Evolutionary conservation across 35 echinoderm and acorn worm genomes (phyloP).

Genomic region (Apostichopus californicus): DNA sequence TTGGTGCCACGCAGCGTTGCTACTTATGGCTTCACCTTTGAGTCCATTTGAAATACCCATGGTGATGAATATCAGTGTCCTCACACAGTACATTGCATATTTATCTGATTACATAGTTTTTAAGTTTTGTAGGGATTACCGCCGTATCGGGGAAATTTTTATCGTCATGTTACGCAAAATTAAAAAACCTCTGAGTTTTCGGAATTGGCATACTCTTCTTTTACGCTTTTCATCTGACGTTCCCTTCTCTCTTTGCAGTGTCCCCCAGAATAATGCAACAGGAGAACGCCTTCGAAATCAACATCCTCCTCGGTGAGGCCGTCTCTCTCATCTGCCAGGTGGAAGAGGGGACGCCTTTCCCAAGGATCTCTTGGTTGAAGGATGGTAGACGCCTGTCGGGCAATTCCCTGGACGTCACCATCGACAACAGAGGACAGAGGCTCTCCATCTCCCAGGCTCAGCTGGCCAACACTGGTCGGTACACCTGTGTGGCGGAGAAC

Average conservation of each 20-base stretch:
- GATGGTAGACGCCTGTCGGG: constrained; percentile 47
- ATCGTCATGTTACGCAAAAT: no score
- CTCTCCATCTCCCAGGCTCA: constrained; percentile 61
- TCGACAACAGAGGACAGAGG: constrained; percentile 50
- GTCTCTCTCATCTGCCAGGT: constrained; percentile 66
- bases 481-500: constrained; percentile 80
- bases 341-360: constrained; percentile 61
- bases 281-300: constrained; percentile 38
- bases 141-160: no score
- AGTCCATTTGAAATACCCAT: no score
- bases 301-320: constrained; percentile 51
- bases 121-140: no score
- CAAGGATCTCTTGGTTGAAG: constrained; percentile 80
- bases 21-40: no score
- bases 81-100: no score
- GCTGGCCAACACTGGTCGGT: constrained; percentile 60
- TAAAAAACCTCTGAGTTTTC: no score
- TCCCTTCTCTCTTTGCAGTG: constrained; percentile 33
- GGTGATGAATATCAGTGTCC: no score
- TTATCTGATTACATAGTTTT: no score
- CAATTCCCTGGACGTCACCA: constrained; percentile 54
- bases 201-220: no score
- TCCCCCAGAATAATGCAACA: constrained; percentile 50
- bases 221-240: no score
- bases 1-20: no score